Base-by-base conservation (phyloP, 2,113 vertebrate species). In the Diphyllodes magnificus region DNA sequence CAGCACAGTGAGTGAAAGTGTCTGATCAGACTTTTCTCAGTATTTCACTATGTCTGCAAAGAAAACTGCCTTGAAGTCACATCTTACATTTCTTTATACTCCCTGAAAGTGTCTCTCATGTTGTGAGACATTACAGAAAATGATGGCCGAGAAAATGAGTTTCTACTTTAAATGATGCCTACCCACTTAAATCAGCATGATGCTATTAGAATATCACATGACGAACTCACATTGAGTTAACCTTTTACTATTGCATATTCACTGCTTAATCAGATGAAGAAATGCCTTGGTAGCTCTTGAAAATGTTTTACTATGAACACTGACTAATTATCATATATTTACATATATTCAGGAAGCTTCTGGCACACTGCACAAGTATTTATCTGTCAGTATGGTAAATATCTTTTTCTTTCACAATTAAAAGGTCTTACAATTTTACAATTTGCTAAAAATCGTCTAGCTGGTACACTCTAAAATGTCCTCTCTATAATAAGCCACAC, bases 281-380 rank as follows among this genome's bases (percentile, higher is more conserved):
- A 93, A 89, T 73, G 72, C 82, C 65, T 86, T 81, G 64, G 64
- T 90, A 68, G 31, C 53, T 91, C 90, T 95, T 96, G 77, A 96
- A 96, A 94, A 88, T 84, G 42, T 90, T 95, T 73, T 82, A 89
- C 24, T 19, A n/a, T 68, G 88, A 96, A 33, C 39, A 82, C 9
- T 69, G 40, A 27, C 13, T 91, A 94, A 96, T 97, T 95, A 95
- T 66, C 85, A 95, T 96, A 90, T 84, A 93, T 97, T 95, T 97
- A 35, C 92, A 96, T 95, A 87, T 64, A 89, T 72, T 86, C 63
- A 68, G 35, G 56, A 39, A 95, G 73, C 66, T 95, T 91, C 89
- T 92, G 77, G 33, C 54, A 60, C 35, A 45, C 53, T 65, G 49
- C 33, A 37, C 64, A 77, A 91, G 59, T 60, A 49, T 80, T 95